Conservation (phyloP, 2,113 vertebrate species). For the Sisor rabdophorus region DNA sequence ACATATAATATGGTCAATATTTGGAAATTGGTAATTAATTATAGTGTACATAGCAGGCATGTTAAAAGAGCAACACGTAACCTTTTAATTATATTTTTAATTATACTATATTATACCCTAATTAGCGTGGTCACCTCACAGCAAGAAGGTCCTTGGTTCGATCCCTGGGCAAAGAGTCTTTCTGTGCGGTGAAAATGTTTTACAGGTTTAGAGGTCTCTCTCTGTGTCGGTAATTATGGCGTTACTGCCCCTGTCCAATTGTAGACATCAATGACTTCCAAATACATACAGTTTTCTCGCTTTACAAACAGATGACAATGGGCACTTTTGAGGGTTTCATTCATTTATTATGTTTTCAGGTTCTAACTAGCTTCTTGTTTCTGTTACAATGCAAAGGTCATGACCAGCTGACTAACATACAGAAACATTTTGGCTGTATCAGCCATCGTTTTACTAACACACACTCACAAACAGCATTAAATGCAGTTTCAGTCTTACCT, state of each 20-base stretch:
- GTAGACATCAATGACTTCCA: background rate
- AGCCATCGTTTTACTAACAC: background rate
- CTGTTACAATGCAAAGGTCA: background rate
- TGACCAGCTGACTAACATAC: conserved; percentile 1
- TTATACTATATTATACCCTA: too few relatives aligned
- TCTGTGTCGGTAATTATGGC: background rate
- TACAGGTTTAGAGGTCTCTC: too few relatives aligned
- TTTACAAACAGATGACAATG: background rate
- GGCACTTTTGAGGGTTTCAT: background rate
- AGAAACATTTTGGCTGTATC: background rate
- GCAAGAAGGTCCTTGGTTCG: too few relatives aligned
- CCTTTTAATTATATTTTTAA: too few relatives aligned
- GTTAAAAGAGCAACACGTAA: too few relatives aligned
- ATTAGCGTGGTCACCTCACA: too few relatives aligned
- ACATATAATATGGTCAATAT: too few relatives aligned
- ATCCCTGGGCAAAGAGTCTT: too few relatives aligned
- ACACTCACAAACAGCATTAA: background rate
- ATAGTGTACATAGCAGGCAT: too few relatives aligned
- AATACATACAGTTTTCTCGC: background rate
- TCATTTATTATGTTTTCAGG: background rate
- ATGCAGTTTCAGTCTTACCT: conserved; percentile 71
- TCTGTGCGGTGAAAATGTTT: too few relatives aligned
- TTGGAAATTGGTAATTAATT: too few relatives aligned
- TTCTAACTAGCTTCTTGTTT: background rate
- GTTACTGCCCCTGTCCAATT: background rate